Percentiles rank a stretch among this genome's conserved stretches.
phyloP scores from a whole-genome alignment of 1,140 invertebrate species.

The Paraescarpia echinospica region DNA sequence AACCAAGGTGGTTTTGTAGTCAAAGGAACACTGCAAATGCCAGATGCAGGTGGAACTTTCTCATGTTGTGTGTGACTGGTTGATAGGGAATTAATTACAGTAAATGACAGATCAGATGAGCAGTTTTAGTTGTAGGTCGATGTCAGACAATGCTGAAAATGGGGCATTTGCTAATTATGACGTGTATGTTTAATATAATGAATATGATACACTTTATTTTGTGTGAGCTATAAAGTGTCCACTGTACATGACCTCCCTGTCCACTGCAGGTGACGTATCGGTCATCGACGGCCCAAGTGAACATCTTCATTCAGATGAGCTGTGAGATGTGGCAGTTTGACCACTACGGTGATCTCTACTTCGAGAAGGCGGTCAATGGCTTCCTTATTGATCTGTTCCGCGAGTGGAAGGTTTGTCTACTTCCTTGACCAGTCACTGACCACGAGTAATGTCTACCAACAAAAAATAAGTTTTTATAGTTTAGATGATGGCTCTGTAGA shows the following conservation, averaged over 20 bases:
- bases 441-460: background rate
- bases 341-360: slow-evolving; percentile 96
- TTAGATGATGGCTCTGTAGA: too few species aligned
- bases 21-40: too few species aligned
- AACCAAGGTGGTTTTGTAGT: too few species aligned
- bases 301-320: slow-evolving; percentile 97
- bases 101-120: too few species aligned
- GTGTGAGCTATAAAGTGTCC: background rate
- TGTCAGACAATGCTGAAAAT: too few species aligned
- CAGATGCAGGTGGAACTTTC: too few species aligned
- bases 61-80: too few species aligned
- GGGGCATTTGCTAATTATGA: too few species aligned
- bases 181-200: too few species aligned
- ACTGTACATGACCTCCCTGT: background rate
- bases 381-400: slow-evolving; percentile 95
- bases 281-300: slow-evolving; percentile 88
- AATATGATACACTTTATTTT: background rate
- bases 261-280: slow-evolving; percentile 80
- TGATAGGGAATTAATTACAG: too few species aligned
- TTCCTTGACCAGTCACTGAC: background rate
- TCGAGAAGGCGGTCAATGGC: slow-evolving; percentile 88
- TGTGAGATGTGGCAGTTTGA: slow-evolving; percentile 99
- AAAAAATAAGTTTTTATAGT: too few species aligned
- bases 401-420: slow-evolving; percentile 81
- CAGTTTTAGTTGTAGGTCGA: too few species aligned